phyloP scores from a whole-genome alignment of 2,888 invertebrate species.

The Geophilus truncorum region DNA sequence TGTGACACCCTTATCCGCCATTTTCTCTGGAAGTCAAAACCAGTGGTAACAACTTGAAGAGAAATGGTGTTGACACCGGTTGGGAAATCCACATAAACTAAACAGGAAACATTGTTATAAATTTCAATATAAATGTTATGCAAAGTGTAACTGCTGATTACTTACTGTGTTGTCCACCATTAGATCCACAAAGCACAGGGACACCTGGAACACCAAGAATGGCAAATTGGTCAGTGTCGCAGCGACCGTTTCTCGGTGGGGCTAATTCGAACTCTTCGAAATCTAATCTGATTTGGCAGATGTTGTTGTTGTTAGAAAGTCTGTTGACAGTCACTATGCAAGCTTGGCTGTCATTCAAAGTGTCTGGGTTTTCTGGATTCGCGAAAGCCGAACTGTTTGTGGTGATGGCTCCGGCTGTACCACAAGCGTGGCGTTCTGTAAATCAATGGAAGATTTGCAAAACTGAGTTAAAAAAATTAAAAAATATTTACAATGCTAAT shows the following conservation, averaged over 20 bases:
- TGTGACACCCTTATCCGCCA: constrained; percentile 38
- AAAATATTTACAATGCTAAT: too few species aligned
- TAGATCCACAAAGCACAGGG: constrained; percentile 37
- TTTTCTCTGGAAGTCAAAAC: constrained; percentile 35
- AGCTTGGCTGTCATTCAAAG: constrained; percentile 37
- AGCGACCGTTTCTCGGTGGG: constrained; percentile 36
- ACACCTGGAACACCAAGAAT: constrained; percentile 38
- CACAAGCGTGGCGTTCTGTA: constrained; percentile 32
- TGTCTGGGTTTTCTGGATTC: constrained; percentile 37
- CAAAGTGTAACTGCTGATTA: too few species aligned
- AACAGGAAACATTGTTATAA: too few species aligned
- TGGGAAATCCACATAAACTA: constrained; percentile 38
- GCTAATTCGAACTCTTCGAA: constrained; percentile 38
- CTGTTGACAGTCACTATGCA: constrained; percentile 38
- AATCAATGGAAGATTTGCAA: too few species aligned
- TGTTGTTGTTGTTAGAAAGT: constrained; percentile 37
- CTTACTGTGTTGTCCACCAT: constrained; percentile 37
- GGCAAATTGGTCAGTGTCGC: constrained; percentile 37
- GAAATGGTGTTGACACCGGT: constrained; percentile 38
- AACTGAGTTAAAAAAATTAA: too few species aligned
- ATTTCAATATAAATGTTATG: too few species aligned
- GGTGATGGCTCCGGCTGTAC: constrained; percentile 34
- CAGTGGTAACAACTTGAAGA: constrained; percentile 37
- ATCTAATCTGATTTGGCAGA: constrained; percentile 37
- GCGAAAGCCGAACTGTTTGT: constrained; percentile 37